Evolutionary conservation across 1,140 invertebrate species (phyloP).

Genomic region (Sitobion miscanthi): DNA sequence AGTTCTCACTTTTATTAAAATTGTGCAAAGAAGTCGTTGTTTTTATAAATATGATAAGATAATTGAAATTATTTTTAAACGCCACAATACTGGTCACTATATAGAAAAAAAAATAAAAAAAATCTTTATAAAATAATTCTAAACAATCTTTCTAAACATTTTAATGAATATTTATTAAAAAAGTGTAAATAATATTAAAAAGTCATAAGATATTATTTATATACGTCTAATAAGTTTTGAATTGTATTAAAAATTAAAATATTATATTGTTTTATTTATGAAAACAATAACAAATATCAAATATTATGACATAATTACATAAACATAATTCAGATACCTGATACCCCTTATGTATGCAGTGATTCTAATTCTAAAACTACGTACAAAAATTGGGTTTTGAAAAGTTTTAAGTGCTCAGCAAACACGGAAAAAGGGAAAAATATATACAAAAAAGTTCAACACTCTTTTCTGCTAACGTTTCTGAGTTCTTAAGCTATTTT

Average conservation of each 20-base stretch:
- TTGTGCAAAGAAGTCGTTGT: not conserved
- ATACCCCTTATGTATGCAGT: not conserved
- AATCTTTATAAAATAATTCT: too few relatives aligned
- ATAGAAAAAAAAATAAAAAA: too few relatives aligned
- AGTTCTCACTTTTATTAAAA: not conserved
- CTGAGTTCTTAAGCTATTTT: conserved; percentile 49
- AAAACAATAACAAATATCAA: not conserved
- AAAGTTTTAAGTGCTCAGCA: conserved; percentile 37
- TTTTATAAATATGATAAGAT: not conserved
- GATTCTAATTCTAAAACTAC: not conserved
- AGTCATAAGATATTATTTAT: not conserved
- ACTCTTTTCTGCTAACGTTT: not conserved
- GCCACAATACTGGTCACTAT: not conserved
- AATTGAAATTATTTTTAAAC: not conserved
- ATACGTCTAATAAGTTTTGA: not conserved
- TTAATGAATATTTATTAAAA: not conserved
- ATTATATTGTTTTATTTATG: not conserved
- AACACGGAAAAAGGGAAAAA: not conserved
- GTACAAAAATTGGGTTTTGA: not conserved
- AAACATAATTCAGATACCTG: not conserved
- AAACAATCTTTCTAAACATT: not conserved
- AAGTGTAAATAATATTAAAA: not conserved
- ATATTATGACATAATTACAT: not conserved
- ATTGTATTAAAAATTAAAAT: not conserved
- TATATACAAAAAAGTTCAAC: not conserved